These are phyloP conservation scores for Mohoua ochrocephala DNA, from an alignment of 2,113 vertebrate species.

Conservation along the genomic window DNA sequence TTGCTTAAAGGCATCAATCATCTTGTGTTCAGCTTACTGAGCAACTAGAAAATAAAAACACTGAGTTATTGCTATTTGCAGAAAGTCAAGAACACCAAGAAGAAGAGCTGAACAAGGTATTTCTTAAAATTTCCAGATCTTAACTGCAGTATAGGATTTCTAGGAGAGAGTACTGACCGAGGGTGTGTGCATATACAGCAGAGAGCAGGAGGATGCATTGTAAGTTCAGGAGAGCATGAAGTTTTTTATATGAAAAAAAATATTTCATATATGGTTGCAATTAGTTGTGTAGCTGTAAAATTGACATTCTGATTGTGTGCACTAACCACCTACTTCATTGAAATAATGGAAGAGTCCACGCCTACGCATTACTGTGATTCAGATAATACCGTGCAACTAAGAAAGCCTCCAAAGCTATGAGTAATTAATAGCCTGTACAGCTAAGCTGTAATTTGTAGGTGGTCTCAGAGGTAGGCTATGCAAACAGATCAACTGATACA, in stretches of 20 bases:
- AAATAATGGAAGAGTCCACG: neutral
- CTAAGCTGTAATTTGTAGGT: neutral
- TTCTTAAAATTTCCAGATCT: neutral
- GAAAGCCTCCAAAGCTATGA: neutral
- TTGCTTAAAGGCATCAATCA: slow-evolving; percentile 54
- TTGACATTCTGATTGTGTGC: neutral
- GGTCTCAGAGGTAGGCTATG: neutral
- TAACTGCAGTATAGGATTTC: neutral
- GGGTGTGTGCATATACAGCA: neutral
- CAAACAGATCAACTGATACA: neutral
- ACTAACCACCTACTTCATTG: neutral
- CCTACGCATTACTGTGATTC: neutral
- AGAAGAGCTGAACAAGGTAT: slow-evolving; percentile 68
- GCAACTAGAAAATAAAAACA: slow-evolving; percentile 56
- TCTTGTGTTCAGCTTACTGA: slow-evolving; percentile 38
- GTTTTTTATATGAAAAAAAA: neutral
- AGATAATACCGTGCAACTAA: neutral
- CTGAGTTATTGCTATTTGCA: slow-evolving; percentile 15
- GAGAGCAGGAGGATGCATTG: neutral
- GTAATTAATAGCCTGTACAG: neutral
- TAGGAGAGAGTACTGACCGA: neutral
- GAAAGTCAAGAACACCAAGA: slow-evolving; percentile 28
- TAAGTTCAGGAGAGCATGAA: neutral
- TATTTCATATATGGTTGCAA: neutral
- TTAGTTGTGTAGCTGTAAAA: neutral